A percentile compares a stretch with the other conserved stretches of the same genome.
Conservation (phyloP, 2,797 vertebrate genomes). For the Lagodon rhomboides region DNA sequence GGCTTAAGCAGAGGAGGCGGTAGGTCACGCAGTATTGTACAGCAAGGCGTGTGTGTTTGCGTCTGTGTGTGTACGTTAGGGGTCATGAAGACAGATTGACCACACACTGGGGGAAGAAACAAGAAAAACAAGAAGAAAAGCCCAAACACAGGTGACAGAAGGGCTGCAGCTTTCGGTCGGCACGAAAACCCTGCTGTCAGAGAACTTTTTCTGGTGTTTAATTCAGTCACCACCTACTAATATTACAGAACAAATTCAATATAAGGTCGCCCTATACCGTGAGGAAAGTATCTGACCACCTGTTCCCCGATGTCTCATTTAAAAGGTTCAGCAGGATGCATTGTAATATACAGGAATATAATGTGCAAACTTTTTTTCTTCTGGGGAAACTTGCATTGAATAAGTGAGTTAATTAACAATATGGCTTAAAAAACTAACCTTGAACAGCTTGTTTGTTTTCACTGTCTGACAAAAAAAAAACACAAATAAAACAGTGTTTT, state of each 20-base stretch:
- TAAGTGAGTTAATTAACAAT: slow-evolving; percentile 26
- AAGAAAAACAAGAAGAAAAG: slow-evolving; percentile 70
- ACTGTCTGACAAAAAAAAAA: slow-evolving; percentile 7
- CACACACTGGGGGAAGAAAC: slow-evolving; percentile 61
- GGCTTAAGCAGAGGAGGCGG: slow-evolving; percentile 49
- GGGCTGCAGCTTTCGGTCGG: slow-evolving; percentile 67
- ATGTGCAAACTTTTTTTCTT: slow-evolving; percentile 47
- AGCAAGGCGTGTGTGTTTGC: slow-evolving; percentile 37
- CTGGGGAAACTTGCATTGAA: slow-evolving; percentile 30
- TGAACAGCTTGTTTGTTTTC: slow-evolving; percentile 20
- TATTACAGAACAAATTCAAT: slow-evolving; percentile 53
- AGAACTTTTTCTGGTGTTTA: slow-evolving; percentile 56
- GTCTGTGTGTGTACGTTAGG: slow-evolving; percentile 30
- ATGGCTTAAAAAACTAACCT: slow-evolving; percentile 7
- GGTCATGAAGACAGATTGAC: slow-evolving; percentile 77
- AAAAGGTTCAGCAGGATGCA: slow-evolving; percentile 37
- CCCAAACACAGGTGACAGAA: slow-evolving; percentile 71
- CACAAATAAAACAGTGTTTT: slow-evolving; percentile 2
- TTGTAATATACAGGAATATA: slow-evolving; percentile 13
- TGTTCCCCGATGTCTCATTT: slow-evolving; percentile 63
- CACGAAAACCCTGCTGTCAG: slow-evolving; percentile 37
- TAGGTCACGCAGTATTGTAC: slow-evolving; percentile 39
- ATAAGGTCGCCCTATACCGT: slow-evolving; percentile 27
- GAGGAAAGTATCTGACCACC: slow-evolving; percentile 67
- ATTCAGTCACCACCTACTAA: slow-evolving; percentile 70